Base-by-base conservation (phyloP, 2,888 invertebrate genomes). In the Hirtodrosophila trivittata region DNA sequence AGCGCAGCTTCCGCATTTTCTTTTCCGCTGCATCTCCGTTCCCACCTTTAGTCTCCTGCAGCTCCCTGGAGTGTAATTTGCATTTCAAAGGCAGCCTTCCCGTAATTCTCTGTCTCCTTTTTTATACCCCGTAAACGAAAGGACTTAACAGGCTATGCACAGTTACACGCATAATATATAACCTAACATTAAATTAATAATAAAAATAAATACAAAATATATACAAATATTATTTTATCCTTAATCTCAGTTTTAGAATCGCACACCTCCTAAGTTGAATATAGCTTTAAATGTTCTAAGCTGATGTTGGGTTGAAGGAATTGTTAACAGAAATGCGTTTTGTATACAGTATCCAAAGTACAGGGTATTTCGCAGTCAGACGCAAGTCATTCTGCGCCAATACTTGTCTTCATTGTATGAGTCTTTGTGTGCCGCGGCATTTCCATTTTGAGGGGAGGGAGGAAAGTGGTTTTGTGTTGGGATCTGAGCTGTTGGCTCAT, bases 1-100 rank as follows among this genome's bases (percentile, higher is more conserved):
- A 32, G 72, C 56, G 59, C 81, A 78, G 78, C 75, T 80, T 87
- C 78, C 87, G 78, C 58, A 70, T 85, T 74, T 72, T 80, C 62
- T 51, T 52, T 62, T 47, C 72, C 64, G 45, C 65, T 71, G 76
- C 70, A 70, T 45, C 54, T 73, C 45, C 37, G 10, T 4, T n/a
- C 6, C 30, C 28, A n/a, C n/a, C n/a, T n/a, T n/a, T n/a, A n/a
- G n/a, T n/a, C n/a, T n/a, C n/a, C 35, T 18, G 3, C 13, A 6
- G 4, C 32, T 54, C 67, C 62, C 64, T 43, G 39, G 78, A 50
- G 75, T 87, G 75, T 86, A 87, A 87, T 80, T 80, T 80, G 87
- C 80, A 80, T 80, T 75, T 87, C 87, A 80, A 80, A 80, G 80
- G 86, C 80, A 60, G 52, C 52, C 55, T 42, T 52, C 30, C 51